Evolutionary conservation across 2,888 invertebrate genomes (phyloP), one percentile per base, ranked within the genome.

Genomic region (Helicoverpa assulta): DNA sequence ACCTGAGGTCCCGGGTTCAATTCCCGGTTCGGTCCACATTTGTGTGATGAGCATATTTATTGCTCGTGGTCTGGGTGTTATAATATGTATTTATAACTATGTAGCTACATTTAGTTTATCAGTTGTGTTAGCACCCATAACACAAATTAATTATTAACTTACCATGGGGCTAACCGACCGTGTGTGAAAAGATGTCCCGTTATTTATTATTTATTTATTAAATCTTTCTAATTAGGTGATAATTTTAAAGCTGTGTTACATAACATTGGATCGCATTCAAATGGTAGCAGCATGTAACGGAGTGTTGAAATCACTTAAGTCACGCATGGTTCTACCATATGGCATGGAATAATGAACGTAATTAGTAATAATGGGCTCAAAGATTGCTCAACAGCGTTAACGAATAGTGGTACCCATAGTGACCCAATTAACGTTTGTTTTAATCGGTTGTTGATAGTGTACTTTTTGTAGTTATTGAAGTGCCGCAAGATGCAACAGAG

Each of bases 311-410:
- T 62, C 65, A 51, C 29, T 66, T 51, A 57, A 60, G 76, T 79
- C 76, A 75, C 75, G 75, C 76, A 77, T 75, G 58, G 53, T 18
- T 14, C 19, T 66, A 79, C 69, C 80, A 79, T 70, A 79, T 77
- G 80, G 76, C 56, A 79, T 77, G 55, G n/a, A 76, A 69, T 65
- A 75, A 74, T 61, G 70, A 68, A 63, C 50, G 62, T 79, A 77
- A 77, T 77, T 75, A 77, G 62, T 74, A 79, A 77, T 77, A 79
- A 77, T 77, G 76, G 62, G 55, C 26, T 63, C 51, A 43, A 62
- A 79, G 75, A 76, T 76, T 76, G 80, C 76, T 62, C 75, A 79
- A 75, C 68, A 78, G 19, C 57, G 63, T 54, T 78, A 73, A 78
- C 37, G 60, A 78, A 78, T 67, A 73, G 50, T 78, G 67, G 56